Base-by-base conservation (phyloP, 37 sponge, comb jelly and placozoan species). In the Haliclona indistincta region DNA sequence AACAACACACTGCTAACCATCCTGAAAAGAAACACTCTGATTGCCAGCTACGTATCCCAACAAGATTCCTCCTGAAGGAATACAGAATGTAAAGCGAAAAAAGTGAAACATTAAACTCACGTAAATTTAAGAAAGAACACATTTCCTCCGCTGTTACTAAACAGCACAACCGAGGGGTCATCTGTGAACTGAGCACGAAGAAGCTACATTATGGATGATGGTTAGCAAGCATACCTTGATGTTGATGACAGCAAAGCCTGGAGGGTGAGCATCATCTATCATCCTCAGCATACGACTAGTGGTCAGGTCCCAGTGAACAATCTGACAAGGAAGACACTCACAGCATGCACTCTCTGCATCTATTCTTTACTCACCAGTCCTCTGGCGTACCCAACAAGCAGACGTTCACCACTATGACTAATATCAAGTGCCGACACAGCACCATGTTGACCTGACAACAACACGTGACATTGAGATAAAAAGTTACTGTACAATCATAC, bases 1-100 rank as follows among this genome's bases (percentile, higher is more conserved):
- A 22, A 15, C 38, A 25, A 22, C 17, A n/a, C 5, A 23, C 22
- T 35, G 15, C 73, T 68, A 36, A 91, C 89, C 89, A 78, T 73
- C 93, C 93, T 52, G 93, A 87, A 44, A 92, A 92, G 39, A 92
- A 23, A 68, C 93, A 92, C 19, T 81, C 78, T 33, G 93, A 79
- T 8, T 47, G 38, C 69, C 77, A 76, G n/a, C 66, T 71, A 2
- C 93, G 43, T 34, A 74, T 60, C 33, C 83, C 83, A 33, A 76
- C 20, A 8, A 86, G 42, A 11, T 74, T 62, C 53, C 89, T 83
- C 38, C 42, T n/a, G 4, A 38, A 38, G 22, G 5, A 36, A 30
- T 29, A 17, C 67, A 36, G 10, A 36, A 8, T 10, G 8, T 10
- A 25, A n/a, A 11, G 8, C 10, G 26, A 10, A 61, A 22, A 61